Conservation (phyloP, 2,888 invertebrate genomes). For the Elmis aenea region DNA sequence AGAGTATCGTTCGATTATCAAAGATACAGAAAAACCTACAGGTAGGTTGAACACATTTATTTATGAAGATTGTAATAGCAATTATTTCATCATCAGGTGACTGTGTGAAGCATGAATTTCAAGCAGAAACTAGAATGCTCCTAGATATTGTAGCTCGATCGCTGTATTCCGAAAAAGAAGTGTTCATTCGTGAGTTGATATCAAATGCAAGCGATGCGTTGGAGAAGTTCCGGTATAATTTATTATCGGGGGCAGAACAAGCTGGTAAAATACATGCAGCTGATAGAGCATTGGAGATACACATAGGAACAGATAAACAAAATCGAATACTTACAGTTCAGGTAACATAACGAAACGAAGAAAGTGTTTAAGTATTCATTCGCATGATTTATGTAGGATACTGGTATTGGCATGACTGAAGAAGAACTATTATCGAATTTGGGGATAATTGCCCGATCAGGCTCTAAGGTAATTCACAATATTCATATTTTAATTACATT, state of each 20-base stretch:
- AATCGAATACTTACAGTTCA: slow-evolving; percentile 80
- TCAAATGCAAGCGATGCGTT: slow-evolving; percentile 97
- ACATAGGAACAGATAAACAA: slow-evolving; percentile 82
- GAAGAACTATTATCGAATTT: slow-evolving; percentile 87
- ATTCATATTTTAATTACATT: slow-evolving; percentile 7
- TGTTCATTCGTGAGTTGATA: slow-evolving; percentile 91
- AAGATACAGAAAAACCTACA: slow-evolving; percentile 55
- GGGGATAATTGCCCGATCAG: slow-evolving; percentile 94
- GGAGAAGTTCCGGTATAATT: slow-evolving; percentile 85
- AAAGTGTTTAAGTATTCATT: slow-evolving; percentile 5
- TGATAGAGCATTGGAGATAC: slow-evolving; percentile 77
- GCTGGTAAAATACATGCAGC: slow-evolving; percentile 49
- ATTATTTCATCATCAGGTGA: slow-evolving; percentile 47
- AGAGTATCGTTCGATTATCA: slow-evolving; percentile 57
- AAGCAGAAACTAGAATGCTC: slow-evolving; percentile 93
- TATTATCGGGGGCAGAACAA: slow-evolving; percentile 53
- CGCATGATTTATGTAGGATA: slow-evolving; percentile 61
- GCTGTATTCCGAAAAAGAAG: slow-evolving; percentile 96
- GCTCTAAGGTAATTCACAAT: slow-evolving; percentile 66
- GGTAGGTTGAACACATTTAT: slow-evolving; percentile 45
- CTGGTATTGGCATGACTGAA: slow-evolving; percentile 92
- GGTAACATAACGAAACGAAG: slow-evolving; percentile 49
- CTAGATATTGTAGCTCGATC: slow-evolving; percentile 96
- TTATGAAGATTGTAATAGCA: background rate
- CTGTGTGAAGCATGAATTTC: slow-evolving; percentile 75